Percentiles rank a stretch among this genome's conserved stretches.
phyloP scores from a whole-genome alignment of 2,888 invertebrate species.

The Hololepta plana region DNA sequence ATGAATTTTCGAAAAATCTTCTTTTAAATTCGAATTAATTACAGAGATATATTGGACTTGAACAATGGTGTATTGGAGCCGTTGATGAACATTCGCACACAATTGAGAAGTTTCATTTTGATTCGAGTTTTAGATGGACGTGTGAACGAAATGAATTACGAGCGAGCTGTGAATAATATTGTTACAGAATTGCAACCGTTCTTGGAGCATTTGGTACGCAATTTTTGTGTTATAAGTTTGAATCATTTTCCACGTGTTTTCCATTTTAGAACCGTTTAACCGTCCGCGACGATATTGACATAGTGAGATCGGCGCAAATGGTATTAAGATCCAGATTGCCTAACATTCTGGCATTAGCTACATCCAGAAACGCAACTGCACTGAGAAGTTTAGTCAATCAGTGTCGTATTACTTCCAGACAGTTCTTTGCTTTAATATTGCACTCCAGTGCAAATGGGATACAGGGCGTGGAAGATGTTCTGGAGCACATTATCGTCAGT shows the following conservation, averaged over 20 bases:
- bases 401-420: constrained; percentile 15
- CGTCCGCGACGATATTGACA: constrained; percentile 22
- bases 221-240: neutral
- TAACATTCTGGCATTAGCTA: constrained; percentile 18
- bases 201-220: constrained; percentile 27
- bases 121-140: constrained; percentile 27
- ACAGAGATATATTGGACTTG: constrained; percentile 21
- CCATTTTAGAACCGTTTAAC: constrained; percentile 18
- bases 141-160: constrained; percentile 17
- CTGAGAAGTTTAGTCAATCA: constrained; percentile 17
- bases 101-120: constrained; percentile 29
- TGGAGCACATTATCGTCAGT: constrained; percentile 25
- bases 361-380: constrained; percentile 15
- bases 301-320: constrained; percentile 19
- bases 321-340: constrained; percentile 21
- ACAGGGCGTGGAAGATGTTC: constrained; percentile 24
- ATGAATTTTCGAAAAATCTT: constrained; percentile 1
- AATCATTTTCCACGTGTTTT: constrained; percentile 3
- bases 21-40: constrained; percentile 11
- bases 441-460: constrained; percentile 22
- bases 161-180: constrained; percentile 26
- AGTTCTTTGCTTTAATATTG: constrained; percentile 20
- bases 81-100: constrained; percentile 27
- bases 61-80: constrained; percentile 25
- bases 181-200: constrained; percentile 27